Evolutionary conservation across 2,888 invertebrate genomes (phyloP), one percentile per base, ranked within the genome.

Genomic region (Drosophila rubida): DNA sequence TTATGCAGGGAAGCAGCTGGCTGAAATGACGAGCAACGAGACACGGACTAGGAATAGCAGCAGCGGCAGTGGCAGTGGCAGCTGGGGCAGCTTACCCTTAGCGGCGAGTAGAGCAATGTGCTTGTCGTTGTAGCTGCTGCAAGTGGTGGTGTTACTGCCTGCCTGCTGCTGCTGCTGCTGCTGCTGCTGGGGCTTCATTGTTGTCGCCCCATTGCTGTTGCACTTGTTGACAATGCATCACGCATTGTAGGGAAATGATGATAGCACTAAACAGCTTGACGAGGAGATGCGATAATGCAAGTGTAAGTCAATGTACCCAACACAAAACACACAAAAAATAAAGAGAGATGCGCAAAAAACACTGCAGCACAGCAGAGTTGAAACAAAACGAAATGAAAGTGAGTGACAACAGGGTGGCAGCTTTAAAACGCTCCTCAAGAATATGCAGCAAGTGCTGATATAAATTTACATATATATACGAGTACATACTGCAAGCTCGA

Each of bases 181-280:
- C 23, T 23, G 23, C 23, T 23, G 23, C 6, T 23, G 23, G 23
- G 30, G 25, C 48, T 19, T 11, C 16, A 6, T 11, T 30, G 30
- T 30, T 30, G 30, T 46, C 23, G 13, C 22, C 22, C 44, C 39
- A 59, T 25, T 9, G 25, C 25, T 51, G 64, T 32, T 48, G 30
- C 75, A 75, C 75, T 75, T 75, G 79, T 77, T 77, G 77, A 77
- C 77, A 77, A 77, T 77, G 62, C 80, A 75, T 74, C 54, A 63
- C 54, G 74, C 62, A 75, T 63, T 63, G 78, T 49, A 45, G 53
- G 61, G 45, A 58, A 22, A 49, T 46, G 54, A 19, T 55, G 55
- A 62, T 62, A 54, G 71, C 27, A 50, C 39, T 27, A 54, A 64
- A 64, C 72, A 63, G 32, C 51, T 42, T 51, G 71, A 63, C 51